Evolutionary conservation across 2,113 vertebrate species (phyloP).

Genomic region (Tachysurus fulvidraco): DNA sequence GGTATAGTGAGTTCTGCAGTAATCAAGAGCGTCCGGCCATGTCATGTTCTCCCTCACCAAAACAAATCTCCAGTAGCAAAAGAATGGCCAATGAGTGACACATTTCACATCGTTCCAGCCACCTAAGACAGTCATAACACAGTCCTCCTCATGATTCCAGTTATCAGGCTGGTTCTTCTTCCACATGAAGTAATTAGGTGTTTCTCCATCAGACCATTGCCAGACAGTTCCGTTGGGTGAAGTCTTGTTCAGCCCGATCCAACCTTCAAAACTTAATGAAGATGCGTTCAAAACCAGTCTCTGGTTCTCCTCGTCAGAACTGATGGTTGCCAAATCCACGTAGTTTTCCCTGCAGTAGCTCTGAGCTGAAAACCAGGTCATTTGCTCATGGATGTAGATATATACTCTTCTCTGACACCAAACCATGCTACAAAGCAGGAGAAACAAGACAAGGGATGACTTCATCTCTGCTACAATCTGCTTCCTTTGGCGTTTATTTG

Average conservation of each 20-base stretch:
- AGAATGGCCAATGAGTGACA: fast-evolving
- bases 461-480: conserved; percentile 6
- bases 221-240: not conserved
- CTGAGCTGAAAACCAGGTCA: not conserved
- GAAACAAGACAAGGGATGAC: not conserved
- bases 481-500: not conserved
- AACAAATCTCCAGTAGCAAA: conserved; percentile 18
- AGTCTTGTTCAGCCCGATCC: conserved; percentile 33
- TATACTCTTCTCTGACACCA: not conserved
- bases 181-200: not conserved
- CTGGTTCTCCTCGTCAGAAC: not conserved
- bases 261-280: not conserved
- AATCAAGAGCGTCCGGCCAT: conserved; percentile 31
- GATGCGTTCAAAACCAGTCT: not conserved
- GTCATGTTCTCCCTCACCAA: conserved; percentile 42
- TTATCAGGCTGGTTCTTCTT: not conserved
- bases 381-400: not conserved
- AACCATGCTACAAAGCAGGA: not conserved
- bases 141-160: not conserved
- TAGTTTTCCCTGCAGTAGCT: not conserved
- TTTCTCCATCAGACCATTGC: conserved; percentile 43
- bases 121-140: fast-evolving
- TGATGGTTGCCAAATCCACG: not conserved
- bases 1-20: conserved; percentile 27
- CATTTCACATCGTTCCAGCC: conserved; percentile 15